These are phyloP conservation scores for Meloe dianella DNA, from an alignment of 2,888 invertebrate genomes.

Conservation along the genomic window DNA sequence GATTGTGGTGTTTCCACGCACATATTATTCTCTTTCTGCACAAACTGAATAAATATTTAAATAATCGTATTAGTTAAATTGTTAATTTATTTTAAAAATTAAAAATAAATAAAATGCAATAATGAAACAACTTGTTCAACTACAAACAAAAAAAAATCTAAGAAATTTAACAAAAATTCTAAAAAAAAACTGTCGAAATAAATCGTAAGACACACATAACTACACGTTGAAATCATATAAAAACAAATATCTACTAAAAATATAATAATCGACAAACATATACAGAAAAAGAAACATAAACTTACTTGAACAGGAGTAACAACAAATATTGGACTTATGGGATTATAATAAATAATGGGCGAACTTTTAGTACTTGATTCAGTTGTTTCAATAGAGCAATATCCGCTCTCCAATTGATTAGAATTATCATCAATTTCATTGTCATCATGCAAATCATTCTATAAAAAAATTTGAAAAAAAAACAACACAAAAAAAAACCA, in stretches of 20 bases:
- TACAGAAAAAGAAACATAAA: slow-evolving; percentile 10
- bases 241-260: not conserved
- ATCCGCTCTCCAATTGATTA: slow-evolving; percentile 31
- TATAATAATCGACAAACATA: not conserved
- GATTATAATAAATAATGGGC: slow-evolving; percentile 42
- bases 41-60: slow-evolving; percentile 40
- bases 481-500: not conserved
- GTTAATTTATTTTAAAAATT: not conserved
- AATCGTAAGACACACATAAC: not conserved
- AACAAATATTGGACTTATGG: slow-evolving; percentile 54
- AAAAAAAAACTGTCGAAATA: not conserved
- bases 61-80: not conserved
- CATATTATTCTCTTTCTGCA: slow-evolving; percentile 50
- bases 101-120: slow-evolving; percentile 6
- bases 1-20: slow-evolving; percentile 49
- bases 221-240: not conserved
- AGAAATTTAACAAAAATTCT: not conserved
- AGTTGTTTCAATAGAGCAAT: slow-evolving; percentile 30
- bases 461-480: slow-evolving; percentile 19
- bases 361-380: slow-evolving; percentile 26
- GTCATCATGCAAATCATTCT: slow-evolving; percentile 34
- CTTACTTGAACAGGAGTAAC: slow-evolving; percentile 52
- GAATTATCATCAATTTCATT: slow-evolving; percentile 30
- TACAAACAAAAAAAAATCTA: not conserved
- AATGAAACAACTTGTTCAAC: slow-evolving; percentile 7